Conservation (phyloP, 2,797 vertebrate species). For the Poecilia wingei region DNA sequence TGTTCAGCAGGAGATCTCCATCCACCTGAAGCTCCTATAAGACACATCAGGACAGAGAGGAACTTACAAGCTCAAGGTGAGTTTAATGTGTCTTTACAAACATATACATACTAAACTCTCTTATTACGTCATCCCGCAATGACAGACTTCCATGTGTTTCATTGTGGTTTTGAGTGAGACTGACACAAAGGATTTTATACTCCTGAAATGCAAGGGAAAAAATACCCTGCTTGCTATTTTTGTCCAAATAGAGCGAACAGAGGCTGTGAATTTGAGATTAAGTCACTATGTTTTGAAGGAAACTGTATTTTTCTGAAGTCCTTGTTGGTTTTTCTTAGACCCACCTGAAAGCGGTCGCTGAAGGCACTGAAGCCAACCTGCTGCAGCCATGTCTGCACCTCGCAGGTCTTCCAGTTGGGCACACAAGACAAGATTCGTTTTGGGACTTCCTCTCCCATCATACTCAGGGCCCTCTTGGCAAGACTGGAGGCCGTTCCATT, state of each 20-base stretch:
- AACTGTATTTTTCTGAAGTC: background rate
- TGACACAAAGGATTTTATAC: background rate
- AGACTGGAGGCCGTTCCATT: conserved; percentile 89
- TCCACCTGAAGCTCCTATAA: conserved; percentile 93
- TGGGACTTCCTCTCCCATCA: conserved; percentile 92
- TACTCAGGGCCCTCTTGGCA: conserved; percentile 88
- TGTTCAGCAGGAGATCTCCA: conserved; percentile 91
- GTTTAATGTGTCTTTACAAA: background rate
- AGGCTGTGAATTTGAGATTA: background rate
- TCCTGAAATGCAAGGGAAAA: background rate
- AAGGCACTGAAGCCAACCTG: conserved; percentile 91
- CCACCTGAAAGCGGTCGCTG: conserved; percentile 89
- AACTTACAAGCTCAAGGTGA: background rate
- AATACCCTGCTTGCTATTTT: background rate
- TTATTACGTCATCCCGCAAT: background rate
- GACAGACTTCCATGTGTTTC: background rate
- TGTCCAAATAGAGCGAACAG: background rate
- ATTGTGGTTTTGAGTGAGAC: background rate
- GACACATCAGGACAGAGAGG: background rate
- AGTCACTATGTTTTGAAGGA: background rate
- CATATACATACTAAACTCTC: background rate
- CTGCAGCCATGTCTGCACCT: conserved; percentile 96
- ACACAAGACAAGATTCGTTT: conserved; percentile 88
- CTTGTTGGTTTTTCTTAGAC: background rate
- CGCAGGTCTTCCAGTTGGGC: conserved; percentile 93